A percentile compares a stretch with the other conserved stretches of the same genome.
Evolutionary conservation across 2,888 invertebrate genomes (phyloP).

Genomic region (Baronia brevicornis): DNA sequence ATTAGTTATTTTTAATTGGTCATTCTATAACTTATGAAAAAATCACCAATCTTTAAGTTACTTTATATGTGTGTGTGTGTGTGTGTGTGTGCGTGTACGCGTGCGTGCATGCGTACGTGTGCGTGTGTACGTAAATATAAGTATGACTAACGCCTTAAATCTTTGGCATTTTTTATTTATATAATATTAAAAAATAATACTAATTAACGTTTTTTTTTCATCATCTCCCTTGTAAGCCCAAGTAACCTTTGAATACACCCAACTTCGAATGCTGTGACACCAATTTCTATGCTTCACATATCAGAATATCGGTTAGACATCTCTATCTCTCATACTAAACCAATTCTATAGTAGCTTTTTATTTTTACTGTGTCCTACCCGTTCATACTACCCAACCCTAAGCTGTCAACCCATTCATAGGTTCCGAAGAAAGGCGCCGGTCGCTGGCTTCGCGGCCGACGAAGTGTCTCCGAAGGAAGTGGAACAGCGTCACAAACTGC

Average conservation of each 20-base stretch:
- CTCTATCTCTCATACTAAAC: no score
- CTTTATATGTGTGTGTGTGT: no score
- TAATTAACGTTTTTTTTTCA: constrained; percentile 17
- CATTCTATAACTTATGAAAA: no score
- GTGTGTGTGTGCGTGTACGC: no score
- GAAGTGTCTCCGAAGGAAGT: constrained; percentile 56
- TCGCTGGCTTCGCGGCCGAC: constrained; percentile 57
- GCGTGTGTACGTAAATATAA: no score
- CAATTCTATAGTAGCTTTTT: no score
- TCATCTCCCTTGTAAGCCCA: constrained; percentile 30
- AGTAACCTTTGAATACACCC: constrained; percentile 28
- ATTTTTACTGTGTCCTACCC: constrained; percentile 7
- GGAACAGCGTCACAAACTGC: constrained; percentile 32
- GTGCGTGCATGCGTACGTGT: no score
- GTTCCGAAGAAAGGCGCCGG: constrained; percentile 52
- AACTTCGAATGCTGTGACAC: constrained; percentile 18
- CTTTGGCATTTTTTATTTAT: no score
- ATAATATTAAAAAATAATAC: constrained; percentile 5
- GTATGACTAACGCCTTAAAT: no score
- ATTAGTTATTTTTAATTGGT: no score
- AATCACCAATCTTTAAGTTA: no score
- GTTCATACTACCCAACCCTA: constrained; percentile 20
- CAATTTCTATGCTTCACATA: constrained; percentile 1
- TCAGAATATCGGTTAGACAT: no score
- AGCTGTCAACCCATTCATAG: constrained; percentile 35